Evolutionary conservation across 2,113 vertebrate species (phyloP).

Genomic region (Dipodomys merriami): DNA sequence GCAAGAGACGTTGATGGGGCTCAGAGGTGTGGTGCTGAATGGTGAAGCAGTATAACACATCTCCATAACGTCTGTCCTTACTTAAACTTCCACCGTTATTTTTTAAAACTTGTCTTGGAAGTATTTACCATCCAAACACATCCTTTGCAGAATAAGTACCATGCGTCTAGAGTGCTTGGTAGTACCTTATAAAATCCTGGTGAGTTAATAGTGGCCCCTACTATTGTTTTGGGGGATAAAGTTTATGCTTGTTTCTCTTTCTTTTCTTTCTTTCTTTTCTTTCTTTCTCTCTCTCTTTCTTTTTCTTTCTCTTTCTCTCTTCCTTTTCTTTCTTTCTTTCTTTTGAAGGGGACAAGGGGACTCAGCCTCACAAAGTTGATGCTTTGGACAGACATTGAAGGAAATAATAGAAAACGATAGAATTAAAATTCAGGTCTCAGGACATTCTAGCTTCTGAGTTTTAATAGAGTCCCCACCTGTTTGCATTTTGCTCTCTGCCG

Average conservation of each 20-base stretch:
- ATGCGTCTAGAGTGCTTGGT: neutral
- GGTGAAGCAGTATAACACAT: neutral
- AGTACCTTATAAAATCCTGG: neutral
- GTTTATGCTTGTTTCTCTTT: neutral
- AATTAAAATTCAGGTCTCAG: constrained; percentile 1
- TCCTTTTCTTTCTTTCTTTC: neutral
- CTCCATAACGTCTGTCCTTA: neutral
- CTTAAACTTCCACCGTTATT: constrained; percentile 11
- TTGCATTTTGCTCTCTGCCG: neutral
- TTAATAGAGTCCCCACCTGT: neutral
- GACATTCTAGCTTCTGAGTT: neutral
- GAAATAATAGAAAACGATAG: neutral
- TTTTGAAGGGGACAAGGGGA: neutral
- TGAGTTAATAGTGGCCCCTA: neutral
- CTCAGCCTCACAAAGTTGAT: neutral
- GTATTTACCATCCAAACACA: neutral
- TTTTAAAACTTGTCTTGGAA: constrained; percentile 11
- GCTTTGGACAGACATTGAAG: constrained; percentile 39
- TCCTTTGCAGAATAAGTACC: neutral
- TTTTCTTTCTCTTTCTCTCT: neutral
- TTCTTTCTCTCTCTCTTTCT: neutral
- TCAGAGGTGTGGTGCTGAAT: neutral
- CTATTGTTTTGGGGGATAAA: constrained; percentile 9
- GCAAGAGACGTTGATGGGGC: neutral
- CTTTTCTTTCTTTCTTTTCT: too few species aligned